Evolutionary conservation across 2,113 vertebrate species (phyloP).

Genomic region (Mesitornis unicolor): DNA sequence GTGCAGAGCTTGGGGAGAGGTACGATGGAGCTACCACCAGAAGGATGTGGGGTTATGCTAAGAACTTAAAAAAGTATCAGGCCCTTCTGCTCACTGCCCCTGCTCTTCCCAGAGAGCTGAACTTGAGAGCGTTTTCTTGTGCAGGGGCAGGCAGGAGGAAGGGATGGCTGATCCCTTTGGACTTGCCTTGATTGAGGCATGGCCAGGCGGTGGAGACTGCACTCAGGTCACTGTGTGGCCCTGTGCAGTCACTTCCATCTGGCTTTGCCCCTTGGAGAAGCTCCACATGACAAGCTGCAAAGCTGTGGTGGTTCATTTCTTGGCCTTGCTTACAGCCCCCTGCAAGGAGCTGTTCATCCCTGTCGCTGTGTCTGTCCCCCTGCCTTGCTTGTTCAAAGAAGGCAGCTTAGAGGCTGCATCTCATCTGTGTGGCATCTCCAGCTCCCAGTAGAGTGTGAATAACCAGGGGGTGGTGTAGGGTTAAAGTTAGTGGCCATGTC

Average conservation of each 20-base stretch:
- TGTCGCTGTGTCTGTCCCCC: not conserved
- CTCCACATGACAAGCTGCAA: not conserved
- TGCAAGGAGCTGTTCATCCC: not conserved
- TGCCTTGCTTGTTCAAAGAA: not conserved
- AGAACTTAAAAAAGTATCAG: not conserved
- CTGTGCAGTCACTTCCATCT: not conserved
- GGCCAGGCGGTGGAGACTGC: fast-evolving
- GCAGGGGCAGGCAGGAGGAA: not conserved
- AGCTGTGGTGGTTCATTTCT: not conserved
- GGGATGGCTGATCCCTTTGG: not conserved
- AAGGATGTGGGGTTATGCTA: not conserved
- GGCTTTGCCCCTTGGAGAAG: not conserved
- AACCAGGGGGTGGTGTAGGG: not conserved
- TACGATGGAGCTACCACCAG: not conserved
- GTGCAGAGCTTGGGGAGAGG: not conserved
- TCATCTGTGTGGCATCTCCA: not conserved
- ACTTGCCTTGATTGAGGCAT: not conserved
- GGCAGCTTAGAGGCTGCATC: not conserved
- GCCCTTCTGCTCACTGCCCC: not conserved
- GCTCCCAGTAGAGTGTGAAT: not conserved
- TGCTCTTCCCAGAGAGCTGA: not conserved
- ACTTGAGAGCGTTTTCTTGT: not conserved
- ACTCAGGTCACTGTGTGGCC: not conserved
- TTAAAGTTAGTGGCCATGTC: not conserved
- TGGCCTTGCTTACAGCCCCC: not conserved